Percentiles rank a stretch among this genome's conserved stretches.
phyloP scores from a whole-genome alignment of 2,888 invertebrate genomes.

The Gonocerus acuteangulatus region DNA sequence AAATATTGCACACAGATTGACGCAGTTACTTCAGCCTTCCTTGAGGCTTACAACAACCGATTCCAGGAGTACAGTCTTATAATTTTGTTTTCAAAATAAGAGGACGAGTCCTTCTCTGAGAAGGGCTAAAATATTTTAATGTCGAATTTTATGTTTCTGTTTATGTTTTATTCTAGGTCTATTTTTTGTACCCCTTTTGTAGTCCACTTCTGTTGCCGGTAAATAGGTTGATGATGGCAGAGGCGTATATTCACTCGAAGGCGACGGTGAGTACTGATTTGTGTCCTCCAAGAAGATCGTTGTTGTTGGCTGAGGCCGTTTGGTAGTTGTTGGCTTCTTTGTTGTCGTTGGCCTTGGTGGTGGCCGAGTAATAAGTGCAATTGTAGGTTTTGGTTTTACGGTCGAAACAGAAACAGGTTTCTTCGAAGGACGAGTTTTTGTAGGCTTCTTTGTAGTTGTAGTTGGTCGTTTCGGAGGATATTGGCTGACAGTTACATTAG shows the following conservation, averaged over 20 bases:
- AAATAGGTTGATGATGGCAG: slow-evolving; percentile 23
- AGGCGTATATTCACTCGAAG: slow-evolving; percentile 15
- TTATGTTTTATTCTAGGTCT: slow-evolving; percentile 11
- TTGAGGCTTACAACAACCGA: slow-evolving; percentile 4
- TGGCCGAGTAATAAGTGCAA: slow-evolving; percentile 32
- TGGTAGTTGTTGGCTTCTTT: slow-evolving; percentile 42
- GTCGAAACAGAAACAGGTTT: slow-evolving; percentile 33
- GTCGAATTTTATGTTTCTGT: slow-evolving; percentile 34
- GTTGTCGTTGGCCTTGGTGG: slow-evolving; percentile 39
- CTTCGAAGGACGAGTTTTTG: slow-evolving; percentile 38
- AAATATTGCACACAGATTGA: slow-evolving; percentile 8
- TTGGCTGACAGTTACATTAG: slow-evolving; percentile 38
- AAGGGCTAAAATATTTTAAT: not conserved
- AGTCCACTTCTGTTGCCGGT: slow-evolving; percentile 40
- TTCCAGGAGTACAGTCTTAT: not conserved
- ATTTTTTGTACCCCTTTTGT: slow-evolving; percentile 45
- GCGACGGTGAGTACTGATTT: slow-evolving; percentile 16
- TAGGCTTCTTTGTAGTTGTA: slow-evolving; percentile 43
- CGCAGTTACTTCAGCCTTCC: not conserved
- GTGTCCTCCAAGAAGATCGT: slow-evolving; percentile 29
- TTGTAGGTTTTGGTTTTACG: slow-evolving; percentile 34
- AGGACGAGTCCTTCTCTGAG: slow-evolving; percentile 8
- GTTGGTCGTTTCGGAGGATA: slow-evolving; percentile 42
- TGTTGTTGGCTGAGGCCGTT: slow-evolving; percentile 45
- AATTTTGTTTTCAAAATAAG: slow-evolving; percentile 9